phyloP scores from a whole-genome alignment of 2,888 invertebrate genomes.

The Lampropteryx suffumata region DNA sequence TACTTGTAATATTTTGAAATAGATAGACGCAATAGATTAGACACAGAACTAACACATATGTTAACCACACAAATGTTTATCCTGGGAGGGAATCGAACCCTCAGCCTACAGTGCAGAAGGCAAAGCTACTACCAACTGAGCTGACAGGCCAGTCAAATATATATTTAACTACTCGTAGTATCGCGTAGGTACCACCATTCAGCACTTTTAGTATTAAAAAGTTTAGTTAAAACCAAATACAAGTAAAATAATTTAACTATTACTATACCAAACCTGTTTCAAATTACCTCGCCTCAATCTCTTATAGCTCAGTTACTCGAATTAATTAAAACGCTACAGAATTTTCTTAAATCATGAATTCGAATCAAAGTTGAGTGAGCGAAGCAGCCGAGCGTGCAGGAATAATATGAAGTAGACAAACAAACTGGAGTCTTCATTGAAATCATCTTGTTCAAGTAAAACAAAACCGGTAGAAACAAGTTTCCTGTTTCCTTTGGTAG shows the following conservation, averaged over 20 bases:
- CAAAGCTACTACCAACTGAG: too few species aligned
- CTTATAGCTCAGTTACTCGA: slow-evolving; percentile 22
- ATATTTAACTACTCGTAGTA: too few species aligned
- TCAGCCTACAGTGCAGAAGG: too few species aligned
- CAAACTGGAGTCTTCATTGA: slow-evolving; percentile 47
- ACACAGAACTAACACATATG: too few species aligned
- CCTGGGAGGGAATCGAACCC: too few species aligned
- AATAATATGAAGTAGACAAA: slow-evolving; percentile 50
- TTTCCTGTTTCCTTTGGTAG: slow-evolving; percentile 27
- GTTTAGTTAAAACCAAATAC: too few species aligned
- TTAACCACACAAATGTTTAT: too few species aligned
- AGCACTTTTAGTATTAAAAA: too few species aligned
- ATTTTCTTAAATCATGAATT: slow-evolving; percentile 36
- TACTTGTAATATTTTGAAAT: too few species aligned
- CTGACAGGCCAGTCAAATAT: too few species aligned
- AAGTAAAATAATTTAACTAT: not conserved
- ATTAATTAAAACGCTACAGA: slow-evolving; percentile 35
- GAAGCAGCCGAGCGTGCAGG: slow-evolving; percentile 38
- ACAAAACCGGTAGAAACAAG: slow-evolving; percentile 47
- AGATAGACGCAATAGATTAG: too few species aligned
- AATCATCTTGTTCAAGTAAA: slow-evolving; percentile 54
- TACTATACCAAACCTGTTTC: slow-evolving; percentile 9
- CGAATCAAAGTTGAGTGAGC: slow-evolving; percentile 39
- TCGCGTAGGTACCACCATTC: too few species aligned
- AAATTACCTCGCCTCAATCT: slow-evolving; percentile 8